Base-by-base conservation (phyloP, 2,888 invertebrate species). In the Boloria euphrosyne region DNA sequence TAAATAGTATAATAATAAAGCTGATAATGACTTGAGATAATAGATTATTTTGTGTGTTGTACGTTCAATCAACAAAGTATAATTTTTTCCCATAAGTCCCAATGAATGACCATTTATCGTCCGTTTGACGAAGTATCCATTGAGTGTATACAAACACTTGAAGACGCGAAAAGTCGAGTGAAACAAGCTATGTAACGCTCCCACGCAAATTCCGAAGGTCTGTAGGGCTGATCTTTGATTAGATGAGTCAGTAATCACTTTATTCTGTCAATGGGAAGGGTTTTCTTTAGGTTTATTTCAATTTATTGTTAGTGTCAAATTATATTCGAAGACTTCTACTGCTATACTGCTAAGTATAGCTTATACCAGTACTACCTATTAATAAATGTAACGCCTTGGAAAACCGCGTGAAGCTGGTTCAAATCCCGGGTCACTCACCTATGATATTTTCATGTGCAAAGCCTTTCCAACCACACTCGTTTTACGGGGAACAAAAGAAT, bases 121-220 rank as follows among this genome's bases (percentile, higher is more conserved):
- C 70, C 78, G 71, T 73, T 75, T 75, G 78, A 75, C 75, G 79
- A 78, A 80, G 81, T 79, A 82, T 86, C 82, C 82, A 82, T 82
- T 82, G 81, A 82, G 80, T 84, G 85, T 86, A 80, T 82, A 87
- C 85, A 86, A 86, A 87, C 84, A 86, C 84, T 85, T 85, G 85
- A 89, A 89, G 85, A 87, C 81, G 82, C 83, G 83, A 85, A 88
- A 88, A 86, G 75, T 84, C 84, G 84, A 85, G 85, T 85, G 85
- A 85, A 88, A 84, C 84, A 85, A 80, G 80, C 80, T 69, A 73
- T 79, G 75, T 72, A 76, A 62, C 69, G 80, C 86, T 75, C 89
- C 89, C 73, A 89, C 89, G 82, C 78, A 77, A 81, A 86, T 86
- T 82, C 85, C 81, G 71, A 22, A 59, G 64, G 50, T 46, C 22